phyloP scores from a whole-genome alignment of 2,113 vertebrate genomes.

The Seriola rivoliana region DNA sequence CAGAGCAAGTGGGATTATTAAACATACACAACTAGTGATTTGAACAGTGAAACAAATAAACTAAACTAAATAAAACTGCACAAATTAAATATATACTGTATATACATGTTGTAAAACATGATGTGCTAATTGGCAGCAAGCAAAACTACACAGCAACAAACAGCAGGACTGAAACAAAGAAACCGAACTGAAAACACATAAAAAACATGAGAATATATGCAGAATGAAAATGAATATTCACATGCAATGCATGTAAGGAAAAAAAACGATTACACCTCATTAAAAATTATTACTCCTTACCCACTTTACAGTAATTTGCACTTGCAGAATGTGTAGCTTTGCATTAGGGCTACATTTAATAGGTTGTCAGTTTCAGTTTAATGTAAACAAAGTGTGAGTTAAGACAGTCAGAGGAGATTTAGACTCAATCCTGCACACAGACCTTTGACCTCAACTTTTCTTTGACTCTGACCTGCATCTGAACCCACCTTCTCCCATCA shows the following conservation, averaged over 20 bases:
- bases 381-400: constrained; percentile 16
- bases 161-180: background rate
- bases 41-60: constrained; percentile 20
- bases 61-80: constrained; percentile 13
- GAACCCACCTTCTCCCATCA: constrained; percentile 45
- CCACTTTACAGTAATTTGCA: background rate
- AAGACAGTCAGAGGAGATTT: background rate
- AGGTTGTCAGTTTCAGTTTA: background rate
- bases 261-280: too few relatives aligned
- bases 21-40: constrained; percentile 10
- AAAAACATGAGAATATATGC: background rate
- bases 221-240: background rate
- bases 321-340: background rate
- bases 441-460: constrained; percentile 50
- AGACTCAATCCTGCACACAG: background rate
- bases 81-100: background rate
- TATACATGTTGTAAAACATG: constrained; percentile 21
- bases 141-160: background rate
- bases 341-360: background rate
- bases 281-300: background rate
- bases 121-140: constrained; percentile 38
- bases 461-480: constrained; percentile 51
- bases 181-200: background rate
- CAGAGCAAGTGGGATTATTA: background rate
- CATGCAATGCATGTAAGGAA: too few relatives aligned